phyloP scores from a whole-genome alignment of 2,113 vertebrate genomes.

The Salvelinus sp. region DNA sequence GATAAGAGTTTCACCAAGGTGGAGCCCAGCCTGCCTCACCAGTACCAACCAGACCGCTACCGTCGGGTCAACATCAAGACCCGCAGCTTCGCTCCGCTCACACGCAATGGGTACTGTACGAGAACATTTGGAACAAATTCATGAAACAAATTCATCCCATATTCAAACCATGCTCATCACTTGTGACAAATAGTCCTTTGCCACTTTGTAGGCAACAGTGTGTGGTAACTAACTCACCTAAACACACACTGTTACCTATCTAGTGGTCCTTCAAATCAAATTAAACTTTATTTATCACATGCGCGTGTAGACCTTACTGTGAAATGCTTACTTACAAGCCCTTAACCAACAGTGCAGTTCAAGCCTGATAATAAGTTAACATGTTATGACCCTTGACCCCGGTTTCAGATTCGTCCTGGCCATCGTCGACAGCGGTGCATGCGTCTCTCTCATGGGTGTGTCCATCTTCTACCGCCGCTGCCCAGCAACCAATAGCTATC shows the following conservation, averaged over 20 bases:
- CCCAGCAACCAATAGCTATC: conserved; percentile 81
- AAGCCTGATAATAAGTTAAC: too few relatives aligned
- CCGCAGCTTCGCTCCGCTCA: conserved; percentile 91
- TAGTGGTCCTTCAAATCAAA: too few relatives aligned
- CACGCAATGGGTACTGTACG: conserved; percentile 71
- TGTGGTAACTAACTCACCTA: too few relatives aligned
- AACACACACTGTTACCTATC: background rate
- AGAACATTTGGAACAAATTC: too few relatives aligned
- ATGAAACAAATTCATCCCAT: too few relatives aligned
- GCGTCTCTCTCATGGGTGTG: conserved; percentile 91
- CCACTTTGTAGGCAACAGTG: background rate
- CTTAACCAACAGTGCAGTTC: too few relatives aligned
- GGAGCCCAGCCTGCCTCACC: conserved; percentile 77
- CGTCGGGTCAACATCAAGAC: conserved; percentile 89
- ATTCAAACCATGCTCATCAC: too few relatives aligned
- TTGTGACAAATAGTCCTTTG: background rate
- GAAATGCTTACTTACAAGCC: too few relatives aligned
- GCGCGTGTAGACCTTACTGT: too few relatives aligned
- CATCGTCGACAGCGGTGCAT: conserved; percentile 94
- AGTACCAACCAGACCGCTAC: conserved; percentile 76
- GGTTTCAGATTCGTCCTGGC: conserved; percentile 86
- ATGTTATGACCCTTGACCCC: conserved; percentile 15
- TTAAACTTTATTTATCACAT: too few relatives aligned
- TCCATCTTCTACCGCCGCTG: conserved; percentile 92
- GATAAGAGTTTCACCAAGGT: conserved; percentile 92